phyloP scores from a whole-genome alignment of 2,888 invertebrate species.

The Leptopilina myrica region DNA sequence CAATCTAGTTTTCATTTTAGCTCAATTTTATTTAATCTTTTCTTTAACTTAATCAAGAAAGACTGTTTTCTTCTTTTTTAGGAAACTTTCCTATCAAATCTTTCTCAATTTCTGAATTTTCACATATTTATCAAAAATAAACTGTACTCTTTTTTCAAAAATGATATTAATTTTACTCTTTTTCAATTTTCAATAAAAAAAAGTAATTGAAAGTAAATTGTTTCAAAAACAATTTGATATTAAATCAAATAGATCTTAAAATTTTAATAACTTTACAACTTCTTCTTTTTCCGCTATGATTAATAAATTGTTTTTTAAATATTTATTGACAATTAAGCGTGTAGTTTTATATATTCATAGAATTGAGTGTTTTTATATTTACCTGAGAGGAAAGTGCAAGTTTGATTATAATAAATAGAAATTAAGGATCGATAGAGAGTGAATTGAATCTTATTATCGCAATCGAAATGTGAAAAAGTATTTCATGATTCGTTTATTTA shows the following conservation, averaged over 20 bases:
- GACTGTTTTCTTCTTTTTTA: neutral
- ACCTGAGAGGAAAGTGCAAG: neutral
- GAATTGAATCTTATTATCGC: neutral
- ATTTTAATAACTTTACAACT: neutral
- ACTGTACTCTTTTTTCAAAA: neutral
- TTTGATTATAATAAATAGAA: neutral
- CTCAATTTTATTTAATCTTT: constrained; percentile 3
- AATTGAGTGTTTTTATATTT: constrained; percentile 16
- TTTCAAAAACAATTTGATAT: neutral
- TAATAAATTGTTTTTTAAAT: neutral
- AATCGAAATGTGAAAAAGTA: neutral
- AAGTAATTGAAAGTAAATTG: too few relatives aligned
- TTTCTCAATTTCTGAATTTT: neutral
- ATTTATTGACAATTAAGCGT: constrained; percentile 6
- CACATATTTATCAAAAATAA: too few relatives aligned
- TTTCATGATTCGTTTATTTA: neutral
- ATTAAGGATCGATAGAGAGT: neutral
- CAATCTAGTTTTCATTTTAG: constrained; percentile 1
- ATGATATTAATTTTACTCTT: neutral
- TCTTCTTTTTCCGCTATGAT: neutral
- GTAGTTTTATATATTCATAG: constrained; percentile 1
- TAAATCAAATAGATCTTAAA: neutral
- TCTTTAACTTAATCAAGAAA: neutral
- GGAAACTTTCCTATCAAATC: neutral
- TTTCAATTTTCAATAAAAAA: too few relatives aligned